Evolutionary conservation across 2,888 invertebrate genomes (phyloP).

Genomic region (Dromius quadrimaculatus): DNA sequence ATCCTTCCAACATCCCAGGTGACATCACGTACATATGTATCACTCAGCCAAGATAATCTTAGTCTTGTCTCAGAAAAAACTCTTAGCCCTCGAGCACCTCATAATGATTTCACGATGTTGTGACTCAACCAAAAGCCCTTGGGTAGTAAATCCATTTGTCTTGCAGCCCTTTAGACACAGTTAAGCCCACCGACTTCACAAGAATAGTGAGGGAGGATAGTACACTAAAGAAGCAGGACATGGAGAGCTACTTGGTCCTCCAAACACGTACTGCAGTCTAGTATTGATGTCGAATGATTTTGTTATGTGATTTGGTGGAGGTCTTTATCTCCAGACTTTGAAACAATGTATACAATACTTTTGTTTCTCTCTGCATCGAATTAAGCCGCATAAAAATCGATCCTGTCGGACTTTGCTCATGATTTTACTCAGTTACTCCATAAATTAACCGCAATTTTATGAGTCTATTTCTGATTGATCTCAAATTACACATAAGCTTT

Average conservation of each 20-base stretch:
- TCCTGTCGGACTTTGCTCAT: no score
- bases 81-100: conserved; percentile 8
- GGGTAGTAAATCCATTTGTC: conserved; percentile 41
- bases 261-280: conserved; percentile 2
- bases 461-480: no score
- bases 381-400: no score
- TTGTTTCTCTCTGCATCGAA: no score
- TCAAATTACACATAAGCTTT: no score
- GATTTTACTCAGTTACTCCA: no score
- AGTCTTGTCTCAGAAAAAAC: not conserved
- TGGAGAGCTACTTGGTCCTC: not conserved
- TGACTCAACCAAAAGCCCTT: not conserved
- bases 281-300: not conserved
- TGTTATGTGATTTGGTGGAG: conserved; percentile 1
- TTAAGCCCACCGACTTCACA: conserved; percentile 23
- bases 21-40: conserved; percentile 29
- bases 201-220: not conserved
- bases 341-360: no score
- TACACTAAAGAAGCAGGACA: not conserved
- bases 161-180: conserved; percentile 30
- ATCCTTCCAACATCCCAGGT: no score
- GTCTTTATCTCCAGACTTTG: not conserved
- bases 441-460: no score
- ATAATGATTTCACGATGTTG: conserved; percentile 39
- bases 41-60: conserved; percentile 16